Conservation (phyloP, 2,113 vertebrate genomes). For the Phainopepla nitens region DNA sequence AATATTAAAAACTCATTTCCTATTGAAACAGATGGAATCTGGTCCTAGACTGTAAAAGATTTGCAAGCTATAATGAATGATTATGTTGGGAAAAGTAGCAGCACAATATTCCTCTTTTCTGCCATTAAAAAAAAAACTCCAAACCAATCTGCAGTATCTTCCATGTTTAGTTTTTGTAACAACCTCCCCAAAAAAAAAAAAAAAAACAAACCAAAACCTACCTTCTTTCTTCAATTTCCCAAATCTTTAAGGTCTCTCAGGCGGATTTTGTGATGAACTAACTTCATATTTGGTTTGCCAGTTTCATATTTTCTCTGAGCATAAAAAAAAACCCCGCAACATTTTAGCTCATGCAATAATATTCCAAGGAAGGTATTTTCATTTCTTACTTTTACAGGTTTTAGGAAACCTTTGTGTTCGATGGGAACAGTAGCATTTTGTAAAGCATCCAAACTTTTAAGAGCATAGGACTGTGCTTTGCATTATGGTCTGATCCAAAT, state of each 20-base stretch:
- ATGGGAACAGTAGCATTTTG: constrained; percentile 11
- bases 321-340: not conserved
- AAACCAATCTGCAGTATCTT: not conserved
- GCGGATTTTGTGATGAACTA: not conserved
- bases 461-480: not conserved
- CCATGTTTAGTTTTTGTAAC: not conserved
- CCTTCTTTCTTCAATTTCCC: not conserved
- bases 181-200: not conserved
- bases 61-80: not conserved
- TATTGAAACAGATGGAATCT: not conserved
- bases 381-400: constrained; percentile 23
- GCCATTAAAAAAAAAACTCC: not conserved
- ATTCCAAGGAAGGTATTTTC: constrained; percentile 1
- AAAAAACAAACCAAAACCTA: not conserved
- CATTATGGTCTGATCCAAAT: not conserved
- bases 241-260: not conserved
- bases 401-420: constrained; percentile 23
- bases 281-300: not conserved
- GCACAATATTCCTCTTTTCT: not conserved
- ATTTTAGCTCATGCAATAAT: not conserved
- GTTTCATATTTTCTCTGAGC: not conserved
- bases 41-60: not conserved
- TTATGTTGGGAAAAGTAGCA: not conserved
- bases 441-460: constrained; percentile 13
- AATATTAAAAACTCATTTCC: not conserved